Base-by-base conservation (phyloP, 2,113 vertebrate species). In the Podocnemis expansa region DNA sequence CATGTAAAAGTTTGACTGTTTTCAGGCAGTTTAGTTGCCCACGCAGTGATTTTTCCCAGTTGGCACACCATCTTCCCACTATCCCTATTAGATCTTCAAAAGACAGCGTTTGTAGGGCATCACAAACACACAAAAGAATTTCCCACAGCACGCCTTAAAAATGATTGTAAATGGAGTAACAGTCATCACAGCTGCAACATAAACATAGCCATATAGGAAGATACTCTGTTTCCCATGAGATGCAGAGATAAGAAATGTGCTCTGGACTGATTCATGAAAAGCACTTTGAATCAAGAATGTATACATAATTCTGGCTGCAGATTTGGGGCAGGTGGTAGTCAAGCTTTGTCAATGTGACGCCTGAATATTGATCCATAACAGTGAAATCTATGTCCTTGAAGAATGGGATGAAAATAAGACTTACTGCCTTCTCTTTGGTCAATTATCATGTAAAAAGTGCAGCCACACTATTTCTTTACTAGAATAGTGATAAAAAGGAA, bases 111-210 rank as follows among this genome's bases (percentile, higher is more conserved):
- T 41, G 55, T 0, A 41, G n/a, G 27, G 16, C 84, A 24, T 17
- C 91, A 91, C 27, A 41, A n/a, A 5, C 19, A 49, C 31, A 63
- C n/a, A n/a, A 87, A 47, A 89, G 78, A 89, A 84, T 49, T 75
- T 87, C 63, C 0, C 0, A 87, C 38, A 87, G 52, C 21, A 38
- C 84, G 70, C 24, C 0, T 0, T 81, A 21, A 25, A 78, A 47
- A 87, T 85, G 38, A 8, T 27, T 81, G 17, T 25, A 89, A n/a
- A 83, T 70, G 22, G 19, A 22, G 4, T 89, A 27, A 78, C 43
- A 78, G 79, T 38, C 10, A 22, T 21, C 60, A 8, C 60, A n/a
- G 60, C 60, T n/a, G 60, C 60, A 10, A 16, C 34, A 14, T 67
- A n/a, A 17, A n/a, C 49, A 67, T 34, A 52, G 45, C 24, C 87